Evolutionary conservation across 2,113 vertebrate genomes (phyloP), one percentile per base, ranked within the genome.

Genomic region (Sinocyclocheilus rhinocerous): DNA sequence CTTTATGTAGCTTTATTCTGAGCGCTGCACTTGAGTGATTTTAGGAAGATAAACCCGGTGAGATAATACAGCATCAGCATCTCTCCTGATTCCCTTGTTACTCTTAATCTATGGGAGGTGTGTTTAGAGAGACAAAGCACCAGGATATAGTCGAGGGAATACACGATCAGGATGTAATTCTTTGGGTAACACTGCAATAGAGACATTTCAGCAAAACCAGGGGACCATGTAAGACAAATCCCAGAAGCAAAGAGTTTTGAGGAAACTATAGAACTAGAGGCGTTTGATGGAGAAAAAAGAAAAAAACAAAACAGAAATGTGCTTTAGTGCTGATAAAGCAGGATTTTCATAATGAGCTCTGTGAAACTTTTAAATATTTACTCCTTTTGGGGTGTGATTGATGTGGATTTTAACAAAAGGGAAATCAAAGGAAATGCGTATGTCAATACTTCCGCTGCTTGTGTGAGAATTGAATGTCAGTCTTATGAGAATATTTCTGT

Each of bases 141-240:
- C 88, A 83, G 52, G 55, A 63, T 11, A 29, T 70, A 72, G 36
- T 78, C 22, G 24, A 52, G 52, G 55, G 83, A 48, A 85, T 45
- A 59, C 76, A 29, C 16, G 73, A 73, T 83, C 29, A 80, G 76
- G 80, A 85, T 87, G 65, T 78, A 83, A 50, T 69, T 87, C 29
- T 80, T 83, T 6, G 52, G 63, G 78, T 82, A 73, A 83, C 57
- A 78, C 82, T 83, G 84, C 75, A 89, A 75, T 83, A 70, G 22
- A 83, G 65, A 83, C 83, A 78, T 75, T 76, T 24, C 70, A 84
- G 76, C 69, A 85, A 85, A 87, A 76, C 36, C 85, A 81, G 59
- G 26, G 61, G 85, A 87, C 85, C 88, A 50, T 86, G 73, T 77
- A 72, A 84, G 70, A 89, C 63, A 85, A 89, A 87, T 85, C 72